Conservation (phyloP, 1,140 invertebrate genomes). For the Heterodera schachtii region DNA sequence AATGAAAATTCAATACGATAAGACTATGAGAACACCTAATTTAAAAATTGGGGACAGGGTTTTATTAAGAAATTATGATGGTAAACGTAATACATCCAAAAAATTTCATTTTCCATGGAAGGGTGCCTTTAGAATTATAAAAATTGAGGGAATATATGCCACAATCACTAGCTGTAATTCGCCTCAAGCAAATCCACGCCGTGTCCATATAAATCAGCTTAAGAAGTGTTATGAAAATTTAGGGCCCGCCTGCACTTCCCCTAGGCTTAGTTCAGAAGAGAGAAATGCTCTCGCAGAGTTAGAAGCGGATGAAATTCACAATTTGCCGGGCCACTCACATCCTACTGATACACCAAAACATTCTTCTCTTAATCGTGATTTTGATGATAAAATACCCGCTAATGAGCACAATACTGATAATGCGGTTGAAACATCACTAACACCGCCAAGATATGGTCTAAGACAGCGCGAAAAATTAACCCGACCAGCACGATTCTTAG, state of each 20-base stretch:
- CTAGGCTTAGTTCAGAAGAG: neutral
- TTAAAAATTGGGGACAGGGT: constrained; percentile 32
- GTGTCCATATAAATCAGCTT: constrained; percentile 35
- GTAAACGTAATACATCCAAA: neutral
- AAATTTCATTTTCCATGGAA: constrained; percentile 35
- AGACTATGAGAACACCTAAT: constrained; percentile 6
- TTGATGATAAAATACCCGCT: too few species aligned
- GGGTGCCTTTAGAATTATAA: neutral
- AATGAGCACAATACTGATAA: too few species aligned
- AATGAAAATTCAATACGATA: constrained; percentile 33
- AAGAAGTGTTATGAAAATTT: constrained; percentile 26
- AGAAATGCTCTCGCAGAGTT: neutral
- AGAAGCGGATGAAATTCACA: neutral
- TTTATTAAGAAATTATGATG: constrained; percentile 9
- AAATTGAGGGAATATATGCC: constrained; percentile 20
- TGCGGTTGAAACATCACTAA: too few species aligned
- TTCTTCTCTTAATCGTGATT: too few species aligned
- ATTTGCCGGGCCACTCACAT: neutral
- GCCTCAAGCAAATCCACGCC: constrained; percentile 20
- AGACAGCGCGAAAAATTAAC: too few species aligned
- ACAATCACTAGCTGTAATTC: constrained; percentile 5
- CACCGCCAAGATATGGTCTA: too few species aligned
- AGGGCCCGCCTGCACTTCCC: constrained; percentile 18
- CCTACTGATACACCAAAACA: neutral
- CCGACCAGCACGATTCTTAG: too few species aligned